Evolutionary conservation across 2,888 invertebrate species (phyloP).

Genomic region (Apamea crenata): DNA sequence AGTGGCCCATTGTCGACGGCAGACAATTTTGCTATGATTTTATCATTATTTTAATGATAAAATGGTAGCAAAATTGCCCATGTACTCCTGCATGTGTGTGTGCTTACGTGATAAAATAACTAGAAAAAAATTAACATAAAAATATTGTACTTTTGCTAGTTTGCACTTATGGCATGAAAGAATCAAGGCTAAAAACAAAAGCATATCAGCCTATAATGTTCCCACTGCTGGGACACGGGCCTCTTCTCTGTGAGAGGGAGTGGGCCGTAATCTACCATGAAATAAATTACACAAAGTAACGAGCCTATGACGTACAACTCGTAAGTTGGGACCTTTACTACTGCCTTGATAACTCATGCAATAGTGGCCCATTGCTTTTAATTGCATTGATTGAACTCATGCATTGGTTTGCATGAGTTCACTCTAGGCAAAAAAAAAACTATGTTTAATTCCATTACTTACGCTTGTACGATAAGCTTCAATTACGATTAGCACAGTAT

Average conservation of each 20-base stretch:
- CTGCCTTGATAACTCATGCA: too few species aligned
- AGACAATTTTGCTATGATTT: slow-evolving; percentile 55
- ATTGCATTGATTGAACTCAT: too few species aligned
- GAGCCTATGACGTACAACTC: too few species aligned
- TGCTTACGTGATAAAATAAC: slow-evolving; percentile 21
- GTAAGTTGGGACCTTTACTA: too few species aligned
- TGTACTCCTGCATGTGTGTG: slow-evolving; percentile 11
- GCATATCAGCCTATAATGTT: not conserved
- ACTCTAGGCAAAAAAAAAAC: too few species aligned
- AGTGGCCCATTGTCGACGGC: slow-evolving; percentile 53
- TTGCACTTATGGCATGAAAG: not conserved
- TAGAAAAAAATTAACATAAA: slow-evolving; percentile 16
- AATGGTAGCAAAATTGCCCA: slow-evolving; percentile 51
- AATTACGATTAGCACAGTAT: not conserved
- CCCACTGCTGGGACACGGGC: not conserved
- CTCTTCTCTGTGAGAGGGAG: not conserved
- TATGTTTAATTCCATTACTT: slow-evolving; percentile 1
- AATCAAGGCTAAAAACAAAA: slow-evolving; percentile 11
- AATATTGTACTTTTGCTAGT: slow-evolving; percentile 11
- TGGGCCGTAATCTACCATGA: too few species aligned
- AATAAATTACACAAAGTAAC: too few species aligned
- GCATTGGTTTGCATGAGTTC: too few species aligned
- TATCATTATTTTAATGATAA: slow-evolving; percentile 63
- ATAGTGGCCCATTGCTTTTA: too few species aligned
- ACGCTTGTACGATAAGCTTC: not conserved